These are phyloP conservation scores for Tachina grossa DNA, from an alignment of 2,888 invertebrate species.

Conservation along the genomic window DNA sequence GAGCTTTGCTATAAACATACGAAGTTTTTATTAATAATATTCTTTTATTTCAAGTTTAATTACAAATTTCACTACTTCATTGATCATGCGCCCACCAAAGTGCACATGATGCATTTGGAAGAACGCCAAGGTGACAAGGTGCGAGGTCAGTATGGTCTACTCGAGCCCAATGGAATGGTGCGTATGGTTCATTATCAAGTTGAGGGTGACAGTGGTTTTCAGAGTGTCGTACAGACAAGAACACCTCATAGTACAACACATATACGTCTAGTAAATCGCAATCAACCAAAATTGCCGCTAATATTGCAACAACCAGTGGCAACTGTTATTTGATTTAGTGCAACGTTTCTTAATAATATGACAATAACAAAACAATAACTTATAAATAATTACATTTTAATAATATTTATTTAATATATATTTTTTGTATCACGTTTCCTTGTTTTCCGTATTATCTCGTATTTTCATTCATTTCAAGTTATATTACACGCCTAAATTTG, in stretches of 20 bases:
- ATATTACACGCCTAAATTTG: not conserved
- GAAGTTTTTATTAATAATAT: not conserved
- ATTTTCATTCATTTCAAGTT: not conserved
- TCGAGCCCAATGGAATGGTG: constrained; percentile 80
- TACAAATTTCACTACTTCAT: constrained; percentile 79
- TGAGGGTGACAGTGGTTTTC: constrained; percentile 77
- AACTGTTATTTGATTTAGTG: constrained; percentile 73
- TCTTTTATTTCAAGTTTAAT: constrained; percentile 73
- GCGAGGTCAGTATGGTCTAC: constrained; percentile 78
- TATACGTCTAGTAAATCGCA: constrained; percentile 74
- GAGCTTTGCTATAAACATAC: too few species aligned
- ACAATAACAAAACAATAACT: not conserved
- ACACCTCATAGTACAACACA: constrained; percentile 78
- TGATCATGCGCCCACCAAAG: constrained; percentile 77
- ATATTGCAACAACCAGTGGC: constrained; percentile 77
- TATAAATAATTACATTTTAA: constrained; percentile 1
- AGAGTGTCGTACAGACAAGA: constrained; percentile 78
- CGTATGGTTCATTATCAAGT: constrained; percentile 80
- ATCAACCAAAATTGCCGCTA: constrained; percentile 76
- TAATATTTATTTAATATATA: constrained; percentile 9
- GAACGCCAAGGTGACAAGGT: constrained; percentile 78
- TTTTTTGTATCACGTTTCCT: constrained; percentile 22
- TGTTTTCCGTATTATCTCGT: not conserved
- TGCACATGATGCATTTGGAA: constrained; percentile 79
- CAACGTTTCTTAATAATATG: not conserved